These are phyloP conservation scores for Serinus canaria DNA, from an alignment of 2,113 vertebrate genomes.

Conservation along the genomic window DNA sequence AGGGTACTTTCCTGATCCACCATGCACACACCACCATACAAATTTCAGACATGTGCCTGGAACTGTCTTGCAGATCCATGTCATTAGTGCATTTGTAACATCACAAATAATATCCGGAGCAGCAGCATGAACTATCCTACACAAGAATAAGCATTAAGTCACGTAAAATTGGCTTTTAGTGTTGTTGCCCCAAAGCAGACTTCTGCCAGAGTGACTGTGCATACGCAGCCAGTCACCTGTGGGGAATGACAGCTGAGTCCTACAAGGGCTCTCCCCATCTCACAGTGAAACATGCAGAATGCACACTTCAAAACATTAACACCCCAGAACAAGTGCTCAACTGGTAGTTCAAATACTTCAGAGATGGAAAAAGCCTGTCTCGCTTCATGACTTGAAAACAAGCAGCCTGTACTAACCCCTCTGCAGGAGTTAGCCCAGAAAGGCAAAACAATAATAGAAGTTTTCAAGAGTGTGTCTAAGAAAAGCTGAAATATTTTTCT, in stretches of 20 bases:
- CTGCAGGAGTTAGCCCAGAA: neutral
- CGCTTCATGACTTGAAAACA: neutral
- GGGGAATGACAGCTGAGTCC: fast-evolving
- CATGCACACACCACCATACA: fast-evolving
- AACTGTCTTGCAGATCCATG: fast-evolving
- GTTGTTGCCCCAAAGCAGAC: neutral
- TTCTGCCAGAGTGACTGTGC: neutral
- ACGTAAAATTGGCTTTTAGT: neutral
- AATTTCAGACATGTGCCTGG: fast-evolving
- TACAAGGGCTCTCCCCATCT: fast-evolving
- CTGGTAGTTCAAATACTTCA: neutral
- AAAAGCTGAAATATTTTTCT: neutral
- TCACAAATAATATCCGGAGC: neutral
- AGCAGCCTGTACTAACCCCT: neutral
- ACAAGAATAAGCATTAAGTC: neutral
- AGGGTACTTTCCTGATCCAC: fast-evolving
- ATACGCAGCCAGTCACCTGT: neutral
- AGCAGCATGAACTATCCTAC: neutral
- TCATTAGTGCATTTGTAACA: neutral
- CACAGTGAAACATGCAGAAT: fast-evolving
- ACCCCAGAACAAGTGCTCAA: neutral
- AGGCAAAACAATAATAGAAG: fast-evolving
- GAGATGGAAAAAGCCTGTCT: neutral
- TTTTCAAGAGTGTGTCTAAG: neutral
- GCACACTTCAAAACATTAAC: neutral